phyloP scores from a whole-genome alignment of 2,888 invertebrate species.

The Willowsia nigromaculata region DNA sequence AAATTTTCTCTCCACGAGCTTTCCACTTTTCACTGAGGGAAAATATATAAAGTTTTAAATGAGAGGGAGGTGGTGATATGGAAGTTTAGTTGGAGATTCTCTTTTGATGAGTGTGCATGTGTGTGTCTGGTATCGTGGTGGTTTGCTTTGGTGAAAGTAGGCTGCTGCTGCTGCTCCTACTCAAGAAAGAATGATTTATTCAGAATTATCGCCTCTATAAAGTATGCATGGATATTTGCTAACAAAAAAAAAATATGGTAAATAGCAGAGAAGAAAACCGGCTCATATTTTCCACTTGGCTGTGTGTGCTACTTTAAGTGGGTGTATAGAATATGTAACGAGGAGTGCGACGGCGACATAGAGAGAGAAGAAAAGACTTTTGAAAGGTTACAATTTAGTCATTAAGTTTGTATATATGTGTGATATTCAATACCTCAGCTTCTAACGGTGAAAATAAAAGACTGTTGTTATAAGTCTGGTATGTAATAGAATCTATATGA shows the following conservation, averaged over 20 bases:
- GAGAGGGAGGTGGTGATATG: conserved; percentile 47
- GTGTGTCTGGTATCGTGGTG: neutral
- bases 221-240: too few species aligned
- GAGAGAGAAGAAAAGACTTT: neutral
- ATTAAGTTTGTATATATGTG: too few species aligned
- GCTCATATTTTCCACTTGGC: neutral
- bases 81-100: conserved; percentile 30
- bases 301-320: conserved; percentile 7
- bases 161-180: too few species aligned
- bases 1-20: neutral
- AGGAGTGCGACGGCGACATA: neutral
- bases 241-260: too few species aligned
- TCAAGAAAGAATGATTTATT: neutral
- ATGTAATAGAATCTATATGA: neutral
- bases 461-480: too few species aligned
- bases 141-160: neutral
- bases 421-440: too few species aligned
- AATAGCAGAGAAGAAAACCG: neutral
- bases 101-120: neutral
- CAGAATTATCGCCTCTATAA: conserved; percentile 7
- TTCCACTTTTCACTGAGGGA: conserved; percentile 10
- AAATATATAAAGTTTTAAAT: conserved; percentile 30
- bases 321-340: neutral
- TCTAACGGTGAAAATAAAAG: conserved; percentile 1
- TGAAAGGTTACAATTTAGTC: conserved; percentile 57